These are phyloP conservation scores for Drosophila ercepeae DNA, from an alignment of 1,140 invertebrate species.

Conservation along the genomic window DNA sequence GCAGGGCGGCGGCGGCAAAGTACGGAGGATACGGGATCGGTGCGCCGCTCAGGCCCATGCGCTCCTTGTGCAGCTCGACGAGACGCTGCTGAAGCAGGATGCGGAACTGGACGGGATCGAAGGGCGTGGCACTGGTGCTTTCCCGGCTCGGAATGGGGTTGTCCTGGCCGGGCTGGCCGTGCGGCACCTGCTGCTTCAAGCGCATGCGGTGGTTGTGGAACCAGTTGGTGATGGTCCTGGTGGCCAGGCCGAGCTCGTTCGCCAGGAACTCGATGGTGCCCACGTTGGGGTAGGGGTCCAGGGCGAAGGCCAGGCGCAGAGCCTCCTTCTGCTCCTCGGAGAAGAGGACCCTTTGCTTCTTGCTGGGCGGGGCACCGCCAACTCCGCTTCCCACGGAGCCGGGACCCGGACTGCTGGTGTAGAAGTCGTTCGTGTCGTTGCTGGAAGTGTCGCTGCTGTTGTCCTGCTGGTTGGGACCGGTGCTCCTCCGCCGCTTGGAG, in stretches of 20 bases:
- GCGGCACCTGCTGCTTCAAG: conserved; percentile 94
- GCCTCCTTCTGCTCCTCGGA: conserved; percentile 99
- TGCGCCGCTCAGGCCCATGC: conserved; percentile 89
- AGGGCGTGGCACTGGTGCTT: conserved; percentile 87
- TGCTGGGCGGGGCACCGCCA: conserved; percentile 89
- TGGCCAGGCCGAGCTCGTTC: conserved; percentile 94
- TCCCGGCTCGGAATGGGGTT: conserved; percentile 89
- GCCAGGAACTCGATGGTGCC: conserved; percentile 98
- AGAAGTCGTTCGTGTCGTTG: conserved; percentile 95
- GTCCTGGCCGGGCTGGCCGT: conserved; percentile 86
- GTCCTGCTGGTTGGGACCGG: conserved; percentile 90
- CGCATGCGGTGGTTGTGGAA: conserved; percentile 99
- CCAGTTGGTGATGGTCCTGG: conserved; percentile 99
- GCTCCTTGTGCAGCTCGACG: conserved; percentile 92
- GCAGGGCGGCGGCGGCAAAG: conserved; percentile 89
- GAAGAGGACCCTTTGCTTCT: conserved; percentile 97
- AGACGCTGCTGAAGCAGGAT: conserved; percentile 94
- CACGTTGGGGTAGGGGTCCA: conserved; percentile 98
- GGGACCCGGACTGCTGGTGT: conserved; percentile 92
- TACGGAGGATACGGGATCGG: conserved; percentile 89
- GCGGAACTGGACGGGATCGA: conserved; percentile 96
- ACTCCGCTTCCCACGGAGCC: conserved; percentile 84
- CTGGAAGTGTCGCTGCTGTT: conserved; percentile 94
- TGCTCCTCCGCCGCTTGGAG: conserved; percentile 92
- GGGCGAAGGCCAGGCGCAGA: conserved; percentile 94